A percentile compares a stretch with the other conserved stretches of the same genome.
Evolutionary conservation across 2,888 invertebrate genomes (phyloP).

Genomic region (Leistus spinibarbis): DNA sequence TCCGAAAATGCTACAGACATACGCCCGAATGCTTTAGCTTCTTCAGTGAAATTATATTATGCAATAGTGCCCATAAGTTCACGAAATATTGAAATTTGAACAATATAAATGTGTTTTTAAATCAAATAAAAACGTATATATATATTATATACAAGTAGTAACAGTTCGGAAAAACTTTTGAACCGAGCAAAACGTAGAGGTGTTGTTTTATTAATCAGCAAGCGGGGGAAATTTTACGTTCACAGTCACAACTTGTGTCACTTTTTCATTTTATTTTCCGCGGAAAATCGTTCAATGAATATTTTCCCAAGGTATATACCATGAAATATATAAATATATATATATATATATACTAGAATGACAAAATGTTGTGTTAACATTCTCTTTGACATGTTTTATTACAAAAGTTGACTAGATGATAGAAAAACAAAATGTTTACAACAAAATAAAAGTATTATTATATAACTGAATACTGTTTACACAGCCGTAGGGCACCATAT

Average conservation of each 20-base stretch:
- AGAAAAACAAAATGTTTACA: background rate
- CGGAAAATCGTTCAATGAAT: background rate
- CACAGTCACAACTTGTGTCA: background rate
- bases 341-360: too few species aligned
- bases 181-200: background rate
- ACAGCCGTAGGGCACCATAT: too few species aligned
- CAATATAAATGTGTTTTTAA: too few species aligned
- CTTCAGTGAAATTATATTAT: too few species aligned
- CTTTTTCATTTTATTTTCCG: background rate
- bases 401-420: background rate
- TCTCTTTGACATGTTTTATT: background rate
- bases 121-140: too few species aligned
- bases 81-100: too few species aligned
- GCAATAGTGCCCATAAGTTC: too few species aligned
- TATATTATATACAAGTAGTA: background rate
- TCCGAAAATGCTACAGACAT: too few species aligned
- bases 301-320: background rate
- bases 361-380: background rate
- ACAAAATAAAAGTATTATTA: background rate
- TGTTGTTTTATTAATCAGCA: slow-evolving; percentile 14
- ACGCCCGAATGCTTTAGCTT: too few species aligned
- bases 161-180: background rate
- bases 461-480: too few species aligned
- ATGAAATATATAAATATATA: too few species aligned
- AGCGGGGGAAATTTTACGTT: background rate